Evolutionary conservation across 2,797 vertebrate species (phyloP), one percentile per base, ranked within the genome.

Genomic region (Tamandua tetradactyla): DNA sequence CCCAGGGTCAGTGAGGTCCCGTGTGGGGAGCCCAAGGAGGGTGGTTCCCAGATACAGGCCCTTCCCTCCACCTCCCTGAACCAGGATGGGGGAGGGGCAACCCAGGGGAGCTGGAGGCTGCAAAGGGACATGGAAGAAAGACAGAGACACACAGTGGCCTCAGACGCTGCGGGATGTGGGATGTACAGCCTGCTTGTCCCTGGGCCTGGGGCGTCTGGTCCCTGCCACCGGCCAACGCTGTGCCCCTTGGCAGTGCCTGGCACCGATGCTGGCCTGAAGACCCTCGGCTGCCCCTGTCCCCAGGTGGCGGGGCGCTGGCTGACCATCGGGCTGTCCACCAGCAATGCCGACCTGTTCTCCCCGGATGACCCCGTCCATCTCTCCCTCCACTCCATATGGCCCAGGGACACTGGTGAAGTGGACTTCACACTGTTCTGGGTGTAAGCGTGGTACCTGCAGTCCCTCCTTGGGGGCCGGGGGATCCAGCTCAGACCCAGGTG

Each of bases 271-370:
- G 15, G 57, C 40, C 27, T 1, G 6, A 30, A 42, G 42, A 44
- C 40, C 81, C 47, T 72, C 14, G 1, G 57, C 4, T 2, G 0
- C 1, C 7, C 61, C 49, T 1, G 2, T 59, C 22, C 10, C 87
- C 72, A 97, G 96, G 91, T 87, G 37, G 74, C 69, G 32, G 95
- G 95, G 17, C 78, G 17, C 52, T 96, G 95, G 95, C 18, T 95
- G 25, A 95, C 82, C 40, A 0, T 78, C 40, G 72, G 37, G 88
- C 72, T 95, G 85, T 82, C 94, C 4, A 0, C 90, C 75, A 95
- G 44, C 93, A 57, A 2, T 0, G 0, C 42, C 1, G 7, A 27
- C 82, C 88, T 97, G 68, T 62, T 94, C 32, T 78, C 87, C 42
- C 94, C 93, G 0, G 20, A 2, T 0, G 96, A 96, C 66, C 95